phyloP scores from a whole-genome alignment of 2,113 vertebrate genomes.

The Zosterops lateralis region DNA sequence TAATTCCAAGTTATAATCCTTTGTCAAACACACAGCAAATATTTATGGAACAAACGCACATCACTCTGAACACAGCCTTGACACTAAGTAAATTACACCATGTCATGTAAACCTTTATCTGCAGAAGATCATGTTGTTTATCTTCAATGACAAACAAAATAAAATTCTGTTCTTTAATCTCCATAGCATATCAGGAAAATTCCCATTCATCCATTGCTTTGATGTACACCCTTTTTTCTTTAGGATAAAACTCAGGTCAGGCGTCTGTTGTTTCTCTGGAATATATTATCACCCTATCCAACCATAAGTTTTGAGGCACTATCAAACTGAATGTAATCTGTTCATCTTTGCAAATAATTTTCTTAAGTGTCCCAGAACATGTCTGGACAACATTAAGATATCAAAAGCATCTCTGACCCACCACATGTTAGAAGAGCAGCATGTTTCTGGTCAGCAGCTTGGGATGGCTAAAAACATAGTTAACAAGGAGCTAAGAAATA shows the following conservation, averaged over 20 bases:
- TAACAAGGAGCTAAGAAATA: background rate
- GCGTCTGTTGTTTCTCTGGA: background rate
- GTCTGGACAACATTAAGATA: background rate
- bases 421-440: background rate
- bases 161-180: background rate
- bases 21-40: background rate
- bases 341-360: background rate
- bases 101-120: background rate
- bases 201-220: background rate
- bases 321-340: background rate
- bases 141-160: background rate
- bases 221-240: background rate
- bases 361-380: background rate
- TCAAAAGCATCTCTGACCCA: background rate
- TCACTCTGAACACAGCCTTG: background rate
- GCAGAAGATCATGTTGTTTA: background rate
- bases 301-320: background rate
- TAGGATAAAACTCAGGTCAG: background rate
- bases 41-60: background rate
- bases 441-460: background rate
- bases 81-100: background rate
- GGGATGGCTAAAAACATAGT: background rate
- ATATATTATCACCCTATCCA: background rate
- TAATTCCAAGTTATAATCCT: background rate
- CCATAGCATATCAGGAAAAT: background rate